Evolutionary conservation across 2,797 vertebrate species (phyloP).

Genomic region (Paguma larvata): DNA sequence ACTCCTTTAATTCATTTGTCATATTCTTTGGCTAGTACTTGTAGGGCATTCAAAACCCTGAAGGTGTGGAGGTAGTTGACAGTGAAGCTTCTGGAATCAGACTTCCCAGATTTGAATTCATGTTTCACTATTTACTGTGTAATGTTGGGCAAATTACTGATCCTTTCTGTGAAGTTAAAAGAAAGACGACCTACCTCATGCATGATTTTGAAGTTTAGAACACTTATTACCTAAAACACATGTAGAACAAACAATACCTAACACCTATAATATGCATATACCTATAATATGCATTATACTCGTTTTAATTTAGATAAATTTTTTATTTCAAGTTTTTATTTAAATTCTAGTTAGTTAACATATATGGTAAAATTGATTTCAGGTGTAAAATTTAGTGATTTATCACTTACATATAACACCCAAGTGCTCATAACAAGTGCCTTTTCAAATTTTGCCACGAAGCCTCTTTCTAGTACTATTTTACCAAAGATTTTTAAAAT

Average conservation of each 20-base stretch:
- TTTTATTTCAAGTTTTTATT: too few relatives aligned
- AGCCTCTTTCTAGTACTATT: conserved; percentile 24
- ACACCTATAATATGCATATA: too few relatives aligned
- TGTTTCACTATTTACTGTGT: neutral
- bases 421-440: too few relatives aligned
- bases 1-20: neutral
- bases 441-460: neutral
- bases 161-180: neutral
- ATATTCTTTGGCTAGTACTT: neutral
- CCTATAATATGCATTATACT: neutral
- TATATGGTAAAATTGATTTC: too few relatives aligned
- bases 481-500: conserved; percentile 40
- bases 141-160: neutral
- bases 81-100: neutral
- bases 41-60: neutral
- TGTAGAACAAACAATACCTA: neutral
- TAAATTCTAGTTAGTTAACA: too few relatives aligned
- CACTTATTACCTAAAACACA: neutral
- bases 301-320: neutral
- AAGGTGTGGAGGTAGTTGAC: neutral
- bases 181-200: neutral
- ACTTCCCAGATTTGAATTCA: neutral
- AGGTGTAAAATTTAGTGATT: too few relatives aligned
- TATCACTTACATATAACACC: too few relatives aligned
- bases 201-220: conserved; percentile 2